A percentile compares a stretch with the other conserved stretches of the same genome.
phyloP scores from a whole-genome alignment of 1,140 invertebrate species.

The Drosophila pallidifrons region DNA sequence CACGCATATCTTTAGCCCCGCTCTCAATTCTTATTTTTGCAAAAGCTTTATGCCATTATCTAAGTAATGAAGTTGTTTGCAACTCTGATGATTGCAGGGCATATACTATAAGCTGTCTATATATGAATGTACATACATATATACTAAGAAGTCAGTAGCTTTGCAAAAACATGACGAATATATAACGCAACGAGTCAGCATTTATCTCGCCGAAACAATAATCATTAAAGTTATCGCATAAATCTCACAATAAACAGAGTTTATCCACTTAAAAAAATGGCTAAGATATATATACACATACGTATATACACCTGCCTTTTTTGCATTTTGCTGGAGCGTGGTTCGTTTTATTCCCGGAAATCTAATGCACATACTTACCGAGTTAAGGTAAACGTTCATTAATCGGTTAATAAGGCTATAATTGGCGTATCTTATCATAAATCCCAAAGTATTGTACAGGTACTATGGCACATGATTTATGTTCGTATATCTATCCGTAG shows the following conservation, averaged over 20 bases:
- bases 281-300: background rate
- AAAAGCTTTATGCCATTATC: constrained; percentile 45
- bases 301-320: background rate
- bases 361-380: background rate
- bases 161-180: constrained; percentile 15
- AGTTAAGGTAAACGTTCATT: constrained; percentile 15
- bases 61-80: constrained; percentile 48
- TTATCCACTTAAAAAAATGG: constrained; percentile 22
- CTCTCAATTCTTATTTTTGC: constrained; percentile 59
- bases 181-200: constrained; percentile 16
- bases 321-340: background rate
- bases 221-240: constrained; percentile 19
- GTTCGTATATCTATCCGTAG: constrained; percentile 1
- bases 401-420: constrained; percentile 36
- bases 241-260: constrained; percentile 15
- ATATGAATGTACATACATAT: constrained; percentile 6
- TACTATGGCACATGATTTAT: constrained; percentile 26
- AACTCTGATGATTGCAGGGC: background rate
- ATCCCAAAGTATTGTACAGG: constrained; percentile 8
- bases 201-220: constrained; percentile 25
- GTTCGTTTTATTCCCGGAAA: constrained; percentile 31
- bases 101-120: constrained; percentile 1
- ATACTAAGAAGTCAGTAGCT: constrained; percentile 16
- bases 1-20: constrained; percentile 58
- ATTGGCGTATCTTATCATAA: constrained; percentile 26